These are phyloP conservation scores for Hetaerina americana DNA, from an alignment of 1,140 invertebrate genomes.

Conservation along the genomic window DNA sequence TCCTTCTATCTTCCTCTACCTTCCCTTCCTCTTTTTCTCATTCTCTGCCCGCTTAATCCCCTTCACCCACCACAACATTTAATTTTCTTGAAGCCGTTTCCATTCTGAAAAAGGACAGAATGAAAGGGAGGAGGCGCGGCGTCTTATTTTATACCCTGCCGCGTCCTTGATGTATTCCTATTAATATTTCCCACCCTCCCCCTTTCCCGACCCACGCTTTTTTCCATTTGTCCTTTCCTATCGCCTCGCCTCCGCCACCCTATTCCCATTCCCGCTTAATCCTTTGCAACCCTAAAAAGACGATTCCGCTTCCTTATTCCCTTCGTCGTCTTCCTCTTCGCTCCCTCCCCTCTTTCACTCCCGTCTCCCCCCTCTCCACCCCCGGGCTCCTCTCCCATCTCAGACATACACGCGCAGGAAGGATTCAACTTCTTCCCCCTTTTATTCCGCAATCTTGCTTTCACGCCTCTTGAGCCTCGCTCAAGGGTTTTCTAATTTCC, in stretches of 20 bases:
- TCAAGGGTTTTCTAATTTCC: background rate
- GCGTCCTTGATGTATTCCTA: background rate
- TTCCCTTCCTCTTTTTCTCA: background rate
- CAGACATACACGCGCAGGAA: too few species aligned
- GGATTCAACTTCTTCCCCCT: too few species aligned
- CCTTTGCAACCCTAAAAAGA: too few species aligned
- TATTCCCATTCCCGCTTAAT: background rate
- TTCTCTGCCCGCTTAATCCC: background rate
- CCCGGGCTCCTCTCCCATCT: too few species aligned
- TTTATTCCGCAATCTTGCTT: background rate
- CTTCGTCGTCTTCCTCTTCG: background rate
- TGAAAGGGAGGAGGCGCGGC: background rate
- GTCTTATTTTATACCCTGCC: background rate
- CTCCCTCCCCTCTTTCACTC: too few species aligned
- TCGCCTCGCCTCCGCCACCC: background rate
- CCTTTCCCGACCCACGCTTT: too few species aligned
- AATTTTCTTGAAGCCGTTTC: background rate
- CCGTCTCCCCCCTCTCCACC: background rate
- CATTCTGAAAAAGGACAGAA: background rate
- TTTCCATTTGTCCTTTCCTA: background rate
- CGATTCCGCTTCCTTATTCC: too few species aligned
- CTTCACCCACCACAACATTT: background rate
- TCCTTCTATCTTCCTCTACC: background rate
- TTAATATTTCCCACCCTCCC: background rate
- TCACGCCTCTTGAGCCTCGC: background rate